A percentile compares a stretch with the other conserved stretches of the same genome.
phyloP scores from a whole-genome alignment of 2,888 invertebrate genomes.

The Macrosoma leucophasiata region DNA sequence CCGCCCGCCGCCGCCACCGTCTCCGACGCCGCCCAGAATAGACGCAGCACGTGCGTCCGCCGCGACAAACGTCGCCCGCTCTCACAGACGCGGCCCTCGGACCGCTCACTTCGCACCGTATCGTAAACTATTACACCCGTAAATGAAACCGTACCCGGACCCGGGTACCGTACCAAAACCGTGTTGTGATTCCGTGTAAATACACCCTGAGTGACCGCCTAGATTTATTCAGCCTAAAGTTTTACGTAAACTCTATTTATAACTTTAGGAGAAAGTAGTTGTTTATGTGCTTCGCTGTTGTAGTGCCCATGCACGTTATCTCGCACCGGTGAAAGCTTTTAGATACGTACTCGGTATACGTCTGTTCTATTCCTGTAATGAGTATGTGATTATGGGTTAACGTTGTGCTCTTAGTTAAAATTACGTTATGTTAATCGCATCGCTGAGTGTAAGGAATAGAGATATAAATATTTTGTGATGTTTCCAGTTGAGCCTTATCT shows the following conservation, averaged over 20 bases:
- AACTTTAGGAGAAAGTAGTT: constrained; percentile 9
- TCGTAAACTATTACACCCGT: constrained; percentile 10
- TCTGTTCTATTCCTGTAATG: constrained; percentile 25
- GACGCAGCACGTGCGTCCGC: constrained; percentile 71
- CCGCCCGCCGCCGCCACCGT: constrained; percentile 37
- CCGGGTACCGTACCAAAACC: constrained; percentile 23
- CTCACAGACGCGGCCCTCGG: constrained; percentile 27
- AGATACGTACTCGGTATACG: constrained; percentile 25
- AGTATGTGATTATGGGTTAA: neutral
- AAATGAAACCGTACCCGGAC: constrained; percentile 16
- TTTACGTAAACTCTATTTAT: constrained; percentile 4
- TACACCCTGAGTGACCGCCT: too few species aligned
- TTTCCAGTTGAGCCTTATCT: too few species aligned
- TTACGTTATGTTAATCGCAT: too few species aligned
- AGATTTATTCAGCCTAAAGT: constrained; percentile 9
- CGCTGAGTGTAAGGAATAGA: too few species aligned
- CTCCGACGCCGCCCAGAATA: constrained; percentile 67
- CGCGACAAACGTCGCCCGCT: constrained; percentile 52
- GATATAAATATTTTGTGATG: too few species aligned
- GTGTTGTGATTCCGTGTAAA: too few species aligned
- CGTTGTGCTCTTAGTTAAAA: neutral
- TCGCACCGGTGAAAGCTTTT: constrained; percentile 44
- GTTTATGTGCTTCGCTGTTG: constrained; percentile 33
- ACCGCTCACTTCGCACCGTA: constrained; percentile 23
- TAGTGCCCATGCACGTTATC: constrained; percentile 63